Conservation (phyloP, 2,888 invertebrate genomes). For the Galeopsomyia nigrocyanea region DNA sequence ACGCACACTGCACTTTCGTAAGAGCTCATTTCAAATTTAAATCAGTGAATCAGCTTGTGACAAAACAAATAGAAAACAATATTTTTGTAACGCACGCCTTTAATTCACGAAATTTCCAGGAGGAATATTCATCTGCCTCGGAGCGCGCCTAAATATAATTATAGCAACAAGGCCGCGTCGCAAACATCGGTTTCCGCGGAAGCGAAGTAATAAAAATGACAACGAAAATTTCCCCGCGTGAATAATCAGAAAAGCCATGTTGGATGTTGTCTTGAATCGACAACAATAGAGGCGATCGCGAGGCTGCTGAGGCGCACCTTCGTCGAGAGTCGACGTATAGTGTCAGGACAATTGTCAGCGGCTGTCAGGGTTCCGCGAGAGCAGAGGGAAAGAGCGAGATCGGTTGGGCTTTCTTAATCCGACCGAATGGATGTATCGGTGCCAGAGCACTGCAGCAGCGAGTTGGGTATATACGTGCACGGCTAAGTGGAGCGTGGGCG, state of each 20-base stretch:
- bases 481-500: slow-evolving; percentile 11
- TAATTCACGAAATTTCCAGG: not conserved
- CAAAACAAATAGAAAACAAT: not conserved
- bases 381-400: not conserved
- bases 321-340: not conserved
- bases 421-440: slow-evolving; percentile 30
- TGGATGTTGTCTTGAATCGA: not conserved
- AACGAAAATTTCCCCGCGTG: slow-evolving; percentile 9
- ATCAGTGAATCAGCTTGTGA: slow-evolving; percentile 26
- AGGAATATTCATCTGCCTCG: slow-evolving; percentile 1
- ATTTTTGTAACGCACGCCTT: not conserved
- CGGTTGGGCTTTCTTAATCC: slow-evolving; percentile 34
- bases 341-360: slow-evolving; percentile 41
- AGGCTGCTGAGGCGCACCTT: slow-evolving; percentile 21
- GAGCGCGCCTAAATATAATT: not conserved
- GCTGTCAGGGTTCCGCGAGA: slow-evolving; percentile 3
- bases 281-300: not conserved
- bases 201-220: not conserved
- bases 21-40: slow-evolving; percentile 18
- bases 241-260: slow-evolving; percentile 19
- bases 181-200: not conserved
- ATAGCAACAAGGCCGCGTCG: not conserved
- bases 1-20: not conserved
- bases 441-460: slow-evolving; percentile 1
- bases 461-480: not conserved